Conservation (phyloP, 1,140 invertebrate genomes). For the Acyrthosiphon pisum region DNA sequence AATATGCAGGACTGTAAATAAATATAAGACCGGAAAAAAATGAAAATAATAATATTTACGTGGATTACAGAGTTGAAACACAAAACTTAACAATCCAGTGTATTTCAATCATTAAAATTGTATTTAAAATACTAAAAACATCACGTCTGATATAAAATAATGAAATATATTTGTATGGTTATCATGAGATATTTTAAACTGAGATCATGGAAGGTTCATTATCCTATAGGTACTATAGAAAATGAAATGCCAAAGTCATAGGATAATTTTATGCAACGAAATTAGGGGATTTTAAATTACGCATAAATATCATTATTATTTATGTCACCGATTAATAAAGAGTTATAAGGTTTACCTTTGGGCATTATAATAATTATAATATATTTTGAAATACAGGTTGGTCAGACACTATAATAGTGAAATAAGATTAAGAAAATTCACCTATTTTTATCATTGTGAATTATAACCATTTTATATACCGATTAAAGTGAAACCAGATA, state of each 20-base stretch:
- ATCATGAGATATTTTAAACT: not conserved
- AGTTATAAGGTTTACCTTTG: not conserved
- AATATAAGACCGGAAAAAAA: not conserved
- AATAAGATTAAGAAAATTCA: not conserved
- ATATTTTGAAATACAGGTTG: not conserved
- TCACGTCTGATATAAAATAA: not conserved
- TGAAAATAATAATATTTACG: not conserved
- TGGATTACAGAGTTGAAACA: not conserved
- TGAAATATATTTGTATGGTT: not conserved
- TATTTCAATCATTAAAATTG: not conserved
- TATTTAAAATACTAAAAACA: not conserved
- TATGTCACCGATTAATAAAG: not conserved
- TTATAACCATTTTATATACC: not conserved
- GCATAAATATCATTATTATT: not conserved
- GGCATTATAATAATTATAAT: too few relatives aligned
- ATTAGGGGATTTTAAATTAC: not conserved
- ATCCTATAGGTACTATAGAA: not conserved
- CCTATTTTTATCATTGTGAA: not conserved
- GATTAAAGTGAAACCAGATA: not conserved
- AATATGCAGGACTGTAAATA: not conserved
- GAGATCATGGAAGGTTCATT: not conserved
- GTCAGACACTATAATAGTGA: not conserved
- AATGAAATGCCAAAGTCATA: not conserved
- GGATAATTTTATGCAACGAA: constrained; percentile 1
- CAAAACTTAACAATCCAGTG: not conserved